These are phyloP conservation scores for Columba janthina DNA, from an alignment of 2,113 vertebrate species.

Conservation along the genomic window DNA sequence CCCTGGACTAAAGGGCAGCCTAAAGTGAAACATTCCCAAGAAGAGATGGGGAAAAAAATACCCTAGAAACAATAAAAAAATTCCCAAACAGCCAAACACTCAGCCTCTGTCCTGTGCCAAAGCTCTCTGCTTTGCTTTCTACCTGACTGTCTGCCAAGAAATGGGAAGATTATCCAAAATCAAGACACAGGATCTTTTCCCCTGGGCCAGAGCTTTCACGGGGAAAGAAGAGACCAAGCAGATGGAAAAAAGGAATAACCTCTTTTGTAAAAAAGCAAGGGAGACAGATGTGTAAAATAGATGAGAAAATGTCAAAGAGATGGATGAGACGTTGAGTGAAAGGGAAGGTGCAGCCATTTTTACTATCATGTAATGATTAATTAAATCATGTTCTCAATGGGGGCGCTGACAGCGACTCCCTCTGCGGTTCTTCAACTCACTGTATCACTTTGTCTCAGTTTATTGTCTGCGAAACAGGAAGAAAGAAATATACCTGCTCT, in stretches of 20 bases:
- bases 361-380: neutral
- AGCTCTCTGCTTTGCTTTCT: neutral
- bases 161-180: neutral
- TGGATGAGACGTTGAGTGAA: neutral
- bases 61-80: neutral
- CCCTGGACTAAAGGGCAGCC: neutral
- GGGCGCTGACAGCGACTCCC: neutral
- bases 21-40: constrained; percentile 24
- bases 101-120: neutral
- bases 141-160: constrained; percentile 24
- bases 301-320: neutral
- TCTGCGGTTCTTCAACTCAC: neutral
- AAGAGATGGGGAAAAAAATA: neutral
- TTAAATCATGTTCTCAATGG: neutral
- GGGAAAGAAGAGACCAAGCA: neutral
- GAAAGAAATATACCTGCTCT: neutral
- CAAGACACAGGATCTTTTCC: constrained; percentile 5
- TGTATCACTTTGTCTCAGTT: neutral
- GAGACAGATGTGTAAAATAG: neutral
- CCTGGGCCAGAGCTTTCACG: neutral
- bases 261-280: neutral
- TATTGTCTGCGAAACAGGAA: neutral
- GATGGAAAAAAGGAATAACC: neutral
- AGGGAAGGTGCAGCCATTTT: neutral
- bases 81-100: neutral